Percentiles rank a stretch among this genome's conserved stretches.
phyloP scores from a whole-genome alignment of 2,888 invertebrate genomes.

The Megaustenia siamemsis region DNA sequence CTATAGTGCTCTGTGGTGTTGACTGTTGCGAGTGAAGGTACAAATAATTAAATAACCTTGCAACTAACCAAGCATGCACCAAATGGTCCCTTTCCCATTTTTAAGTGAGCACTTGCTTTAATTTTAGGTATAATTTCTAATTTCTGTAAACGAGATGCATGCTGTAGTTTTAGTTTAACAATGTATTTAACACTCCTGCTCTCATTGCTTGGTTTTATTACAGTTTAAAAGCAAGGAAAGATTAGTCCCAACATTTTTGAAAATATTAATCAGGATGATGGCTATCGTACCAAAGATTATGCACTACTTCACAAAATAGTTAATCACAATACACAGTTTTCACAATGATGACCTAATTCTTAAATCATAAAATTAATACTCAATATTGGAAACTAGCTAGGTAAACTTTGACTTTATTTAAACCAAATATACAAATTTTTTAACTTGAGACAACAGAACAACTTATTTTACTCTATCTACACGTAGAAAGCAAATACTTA shows the following conservation, averaged over 20 bases:
- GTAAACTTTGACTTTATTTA: too few species aligned
- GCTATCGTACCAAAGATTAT: background rate
- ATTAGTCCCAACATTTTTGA: background rate
- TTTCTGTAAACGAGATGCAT: background rate
- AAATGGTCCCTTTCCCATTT: background rate
- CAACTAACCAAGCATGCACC: background rate
- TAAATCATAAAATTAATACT: too few species aligned
- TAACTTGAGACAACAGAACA: background rate
- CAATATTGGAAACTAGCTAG: too few species aligned
- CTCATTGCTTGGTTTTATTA: too few species aligned
- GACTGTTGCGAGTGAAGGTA: conserved; percentile 50
- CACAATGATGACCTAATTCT: too few species aligned
- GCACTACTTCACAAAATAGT: background rate
- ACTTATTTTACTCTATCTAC: too few species aligned
- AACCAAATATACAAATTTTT: too few species aligned
- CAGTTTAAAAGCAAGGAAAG: background rate
- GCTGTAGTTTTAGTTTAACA: background rate
- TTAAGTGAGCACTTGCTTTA: background rate
- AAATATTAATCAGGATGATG: background rate
- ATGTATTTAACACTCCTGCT: background rate
- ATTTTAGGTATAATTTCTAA: background rate
- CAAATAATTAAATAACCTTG: conserved; percentile 8
- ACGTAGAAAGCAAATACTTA: too few species aligned
- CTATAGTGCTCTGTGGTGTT: conserved; percentile 50
- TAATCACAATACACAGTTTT: background rate